A percentile compares a stretch with the other conserved stretches of the same genome.
Evolutionary conservation across 2,113 vertebrate genomes (phyloP).

Genomic region (Lasiurus cinereus): DNA sequence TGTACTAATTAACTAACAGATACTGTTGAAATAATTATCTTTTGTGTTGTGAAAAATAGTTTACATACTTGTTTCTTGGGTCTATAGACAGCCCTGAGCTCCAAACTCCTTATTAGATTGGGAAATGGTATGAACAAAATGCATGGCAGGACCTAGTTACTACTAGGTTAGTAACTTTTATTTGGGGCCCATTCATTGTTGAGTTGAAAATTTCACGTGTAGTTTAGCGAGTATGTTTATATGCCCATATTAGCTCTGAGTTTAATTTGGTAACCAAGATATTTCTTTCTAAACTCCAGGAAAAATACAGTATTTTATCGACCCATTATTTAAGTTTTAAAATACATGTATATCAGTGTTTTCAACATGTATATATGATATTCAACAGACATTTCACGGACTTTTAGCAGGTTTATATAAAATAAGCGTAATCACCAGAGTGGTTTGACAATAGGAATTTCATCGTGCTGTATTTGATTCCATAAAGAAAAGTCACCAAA

Average conservation of each 20-base stretch:
- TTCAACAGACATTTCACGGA: conserved; percentile 39
- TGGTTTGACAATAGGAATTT: conserved; percentile 39
- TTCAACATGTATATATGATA: neutral
- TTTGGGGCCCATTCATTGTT: neutral
- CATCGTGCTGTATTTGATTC: conserved; percentile 52
- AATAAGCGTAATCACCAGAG: conserved; percentile 13
- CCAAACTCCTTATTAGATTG: conserved; percentile 37
- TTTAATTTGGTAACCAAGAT: neutral
- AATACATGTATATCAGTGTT: conserved; percentile 29
- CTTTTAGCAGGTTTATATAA: conserved; percentile 28
- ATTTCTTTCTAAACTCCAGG: conserved; percentile 13
- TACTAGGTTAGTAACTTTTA: neutral
- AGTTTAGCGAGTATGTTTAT: neutral
- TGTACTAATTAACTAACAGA: neutral
- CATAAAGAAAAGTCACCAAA: conserved; percentile 54
- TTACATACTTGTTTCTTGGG: neutral
- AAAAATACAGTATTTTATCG: neutral
- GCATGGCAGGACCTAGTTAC: neutral
- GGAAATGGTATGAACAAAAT: conserved; percentile 38
- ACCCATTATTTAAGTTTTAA: conserved; percentile 44
- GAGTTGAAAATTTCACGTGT: neutral
- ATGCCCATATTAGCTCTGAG: neutral
- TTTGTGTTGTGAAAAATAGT: conserved; percentile 1
- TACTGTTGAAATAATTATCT: conserved; percentile 43
- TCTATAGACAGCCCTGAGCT: neutral